These are phyloP conservation scores for Noctua fimbriata DNA, from an alignment of 2,888 invertebrate genomes.

Conservation along the genomic window DNA sequence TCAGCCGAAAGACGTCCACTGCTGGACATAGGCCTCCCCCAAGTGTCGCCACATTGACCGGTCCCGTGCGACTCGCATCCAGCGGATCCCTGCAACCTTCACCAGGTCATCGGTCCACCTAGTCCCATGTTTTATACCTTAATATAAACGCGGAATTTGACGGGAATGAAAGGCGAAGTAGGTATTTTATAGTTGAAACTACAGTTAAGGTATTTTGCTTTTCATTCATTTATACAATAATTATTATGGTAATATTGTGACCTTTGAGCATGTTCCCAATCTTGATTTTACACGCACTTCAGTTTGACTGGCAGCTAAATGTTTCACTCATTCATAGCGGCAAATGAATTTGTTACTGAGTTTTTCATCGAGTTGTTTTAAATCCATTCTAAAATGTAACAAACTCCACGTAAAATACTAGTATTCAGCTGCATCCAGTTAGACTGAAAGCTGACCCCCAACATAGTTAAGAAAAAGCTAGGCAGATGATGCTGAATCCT, in stretches of 20 bases:
- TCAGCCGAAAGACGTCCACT: too few species aligned
- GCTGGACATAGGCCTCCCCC: too few species aligned
- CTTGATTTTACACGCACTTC: conserved; percentile 39
- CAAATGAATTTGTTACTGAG: conserved; percentile 17
- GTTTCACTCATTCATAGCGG: conserved; percentile 39
- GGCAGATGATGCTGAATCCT: neutral
- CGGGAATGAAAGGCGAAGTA: neutral
- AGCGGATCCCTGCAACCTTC: too few species aligned
- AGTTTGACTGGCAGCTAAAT: neutral
- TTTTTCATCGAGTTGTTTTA: too few species aligned
- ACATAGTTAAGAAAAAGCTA: too few species aligned
- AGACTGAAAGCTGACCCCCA: too few species aligned
- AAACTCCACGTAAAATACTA: too few species aligned
- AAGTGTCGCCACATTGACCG: too few species aligned
- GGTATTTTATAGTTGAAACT: neutral
- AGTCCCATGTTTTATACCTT: neutral
- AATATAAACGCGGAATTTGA: neutral
- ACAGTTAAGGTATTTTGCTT: neutral
- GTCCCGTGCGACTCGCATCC: too few species aligned
- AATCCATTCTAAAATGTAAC: too few species aligned
- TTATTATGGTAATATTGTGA: conserved; percentile 22
- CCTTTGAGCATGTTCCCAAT: conserved; percentile 16
- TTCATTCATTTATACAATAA: conserved; percentile 32
- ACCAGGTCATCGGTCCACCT: too few species aligned
- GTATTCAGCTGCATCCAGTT: too few species aligned